Evolutionary conservation across 2,113 vertebrate genomes (phyloP).

Genomic region (Pagrus major): DNA sequence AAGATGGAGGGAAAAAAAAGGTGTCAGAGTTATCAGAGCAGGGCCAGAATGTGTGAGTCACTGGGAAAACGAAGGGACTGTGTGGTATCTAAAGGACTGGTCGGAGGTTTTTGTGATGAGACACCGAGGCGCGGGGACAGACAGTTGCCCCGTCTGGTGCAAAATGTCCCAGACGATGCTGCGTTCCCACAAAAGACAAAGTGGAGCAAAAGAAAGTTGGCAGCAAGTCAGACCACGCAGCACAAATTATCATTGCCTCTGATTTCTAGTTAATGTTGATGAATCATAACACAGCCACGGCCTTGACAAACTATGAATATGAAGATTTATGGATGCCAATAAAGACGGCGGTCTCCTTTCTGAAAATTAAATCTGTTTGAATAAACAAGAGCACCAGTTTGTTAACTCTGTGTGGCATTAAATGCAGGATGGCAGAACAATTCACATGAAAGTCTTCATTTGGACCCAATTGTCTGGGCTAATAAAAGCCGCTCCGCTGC

Average conservation of each 20-base stretch:
- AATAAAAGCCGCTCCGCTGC: conserved; percentile 36
- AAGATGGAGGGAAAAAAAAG: not conserved
- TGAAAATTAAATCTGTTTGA: conserved; percentile 28
- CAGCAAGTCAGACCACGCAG: conserved; percentile 24
- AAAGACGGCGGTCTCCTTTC: not conserved
- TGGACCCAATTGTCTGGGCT: conserved; percentile 23
- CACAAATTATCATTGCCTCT: conserved; percentile 36
- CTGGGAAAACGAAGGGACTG: conserved; percentile 1
- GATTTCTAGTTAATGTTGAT: conserved; percentile 42
- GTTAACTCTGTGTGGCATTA: conserved; percentile 38
- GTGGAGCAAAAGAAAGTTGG: conserved; percentile 47
- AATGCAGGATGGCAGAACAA: conserved; percentile 36
- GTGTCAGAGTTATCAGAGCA: conserved; percentile 62
- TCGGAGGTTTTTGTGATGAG: conserved; percentile 35
- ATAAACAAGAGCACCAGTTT: conserved; percentile 30
- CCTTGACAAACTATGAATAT: not conserved
- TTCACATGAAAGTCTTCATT: conserved; percentile 34
- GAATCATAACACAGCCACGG: not conserved
- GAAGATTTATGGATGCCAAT: conserved; percentile 17
- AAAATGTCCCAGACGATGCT: conserved; percentile 54
- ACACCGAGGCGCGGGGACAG: conserved; percentile 4
- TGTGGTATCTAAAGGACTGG: conserved; percentile 14
- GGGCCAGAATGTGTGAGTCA: conserved; percentile 46
- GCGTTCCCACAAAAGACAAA: conserved; percentile 43
- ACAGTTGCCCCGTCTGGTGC: conserved; percentile 26